phyloP scores from a whole-genome alignment of 2,113 vertebrate genomes.

The Geococcyx californianus region DNA sequence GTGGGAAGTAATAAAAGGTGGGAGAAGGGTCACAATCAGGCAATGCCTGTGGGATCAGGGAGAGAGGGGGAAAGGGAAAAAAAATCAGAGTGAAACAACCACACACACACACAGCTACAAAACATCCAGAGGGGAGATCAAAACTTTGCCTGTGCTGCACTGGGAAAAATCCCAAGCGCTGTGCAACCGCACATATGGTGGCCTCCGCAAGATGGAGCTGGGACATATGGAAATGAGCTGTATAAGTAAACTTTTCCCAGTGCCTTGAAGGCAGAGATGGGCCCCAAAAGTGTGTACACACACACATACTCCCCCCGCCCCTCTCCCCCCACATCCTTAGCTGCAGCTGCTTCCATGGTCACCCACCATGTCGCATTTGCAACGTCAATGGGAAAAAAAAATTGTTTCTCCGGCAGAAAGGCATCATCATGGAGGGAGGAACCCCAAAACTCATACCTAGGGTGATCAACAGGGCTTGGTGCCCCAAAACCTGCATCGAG shows the following conservation, averaged over 20 bases:
- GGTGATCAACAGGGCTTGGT: fast-evolving
- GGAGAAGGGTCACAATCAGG: background rate
- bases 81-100: background rate
- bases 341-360: background rate
- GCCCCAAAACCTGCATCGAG: background rate
- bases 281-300: background rate
- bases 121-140: background rate
- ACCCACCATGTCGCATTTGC: background rate
- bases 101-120: fast-evolving
- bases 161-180: background rate
- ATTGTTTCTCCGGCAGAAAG: fast-evolving
- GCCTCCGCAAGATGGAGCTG: background rate
- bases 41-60: fast-evolving
- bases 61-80: fast-evolving
- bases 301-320: background rate
- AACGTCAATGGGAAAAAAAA: background rate
- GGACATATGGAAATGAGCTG: conserved; percentile 31
- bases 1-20: background rate
- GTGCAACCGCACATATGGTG: background rate
- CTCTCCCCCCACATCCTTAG: fast-evolving
- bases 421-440: too few relatives aligned
- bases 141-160: background rate
- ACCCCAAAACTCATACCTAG: fast-evolving
- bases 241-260: conserved; percentile 15
- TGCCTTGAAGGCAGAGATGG: background rate